These are phyloP conservation scores for Sceloporus tristichus DNA, from an alignment of 2,113 vertebrate species.

Conservation along the genomic window DNA sequence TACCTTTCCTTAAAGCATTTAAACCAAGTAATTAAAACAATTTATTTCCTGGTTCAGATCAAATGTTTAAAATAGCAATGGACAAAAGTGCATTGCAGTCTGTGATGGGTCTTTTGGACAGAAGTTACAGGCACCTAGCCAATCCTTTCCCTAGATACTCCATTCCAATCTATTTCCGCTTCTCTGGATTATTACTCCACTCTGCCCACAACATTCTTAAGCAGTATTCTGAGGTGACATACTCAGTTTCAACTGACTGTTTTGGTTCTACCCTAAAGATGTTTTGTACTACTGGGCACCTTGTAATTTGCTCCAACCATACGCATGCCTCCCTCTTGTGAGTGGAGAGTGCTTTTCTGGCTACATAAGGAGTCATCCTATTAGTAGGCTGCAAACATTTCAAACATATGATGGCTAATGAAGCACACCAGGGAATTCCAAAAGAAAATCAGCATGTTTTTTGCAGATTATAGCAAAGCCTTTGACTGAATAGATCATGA, in stretches of 20 bases:
- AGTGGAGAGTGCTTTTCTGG: neutral
- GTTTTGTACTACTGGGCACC: neutral
- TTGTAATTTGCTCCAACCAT: neutral
- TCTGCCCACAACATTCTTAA: too few species aligned
- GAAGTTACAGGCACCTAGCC: neutral
- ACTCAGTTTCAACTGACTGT: too few species aligned
- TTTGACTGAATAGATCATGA: too few species aligned
- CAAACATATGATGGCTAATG: too few species aligned
- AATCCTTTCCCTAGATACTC: neutral
- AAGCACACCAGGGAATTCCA: too few species aligned
- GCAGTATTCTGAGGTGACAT: too few species aligned
- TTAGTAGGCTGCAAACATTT: neutral
- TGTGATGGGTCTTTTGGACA: neutral
- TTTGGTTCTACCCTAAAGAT: neutral
- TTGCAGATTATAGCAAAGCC: too few species aligned
- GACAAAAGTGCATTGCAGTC: neutral
- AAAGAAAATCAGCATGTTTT: too few species aligned
- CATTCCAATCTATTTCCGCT: neutral
- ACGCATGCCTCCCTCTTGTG: neutral
- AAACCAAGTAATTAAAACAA: too few species aligned
- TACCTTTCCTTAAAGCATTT: neutral
- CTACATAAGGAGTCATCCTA: neutral
- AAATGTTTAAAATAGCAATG: neutral
- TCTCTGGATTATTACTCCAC: too few species aligned
- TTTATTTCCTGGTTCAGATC: neutral